These are phyloP conservation scores for Rhamphomyia laevipes DNA, from an alignment of 2,888 invertebrate species.

Conservation along the genomic window DNA sequence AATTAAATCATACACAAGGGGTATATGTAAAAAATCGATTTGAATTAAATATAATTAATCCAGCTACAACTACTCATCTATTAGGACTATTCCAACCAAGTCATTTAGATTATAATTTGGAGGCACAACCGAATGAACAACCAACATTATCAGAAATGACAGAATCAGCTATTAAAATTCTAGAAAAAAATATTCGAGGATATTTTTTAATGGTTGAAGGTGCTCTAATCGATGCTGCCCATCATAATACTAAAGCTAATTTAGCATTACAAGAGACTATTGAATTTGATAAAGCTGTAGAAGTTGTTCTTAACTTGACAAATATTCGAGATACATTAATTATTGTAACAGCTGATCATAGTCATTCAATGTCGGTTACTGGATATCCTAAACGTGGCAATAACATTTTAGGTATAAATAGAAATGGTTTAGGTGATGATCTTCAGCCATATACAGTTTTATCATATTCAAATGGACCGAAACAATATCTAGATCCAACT, in stretches of 20 bases:
- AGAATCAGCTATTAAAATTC: conserved; percentile 46
- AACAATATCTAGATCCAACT: conserved; percentile 20
- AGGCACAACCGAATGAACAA: conserved; percentile 33
- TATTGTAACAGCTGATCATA: conserved; percentile 67
- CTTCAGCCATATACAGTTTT: conserved; percentile 53
- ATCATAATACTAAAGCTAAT: conserved; percentile 53
- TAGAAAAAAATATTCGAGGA: conserved; percentile 44
- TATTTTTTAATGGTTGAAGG: conserved; percentile 50
- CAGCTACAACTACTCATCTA: conserved; percentile 38
- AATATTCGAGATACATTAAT: conserved; percentile 62
- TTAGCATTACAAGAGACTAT: conserved; percentile 65
- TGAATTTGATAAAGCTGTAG: conserved; percentile 59
- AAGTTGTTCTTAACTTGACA: conserved; percentile 47
- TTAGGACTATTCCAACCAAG: conserved; percentile 42
- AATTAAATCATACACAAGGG: conserved; percentile 39
- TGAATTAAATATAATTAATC: conserved; percentile 41
- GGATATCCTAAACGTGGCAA: conserved; percentile 54
- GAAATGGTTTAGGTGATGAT: conserved; percentile 15
- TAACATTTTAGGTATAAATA: conserved; percentile 40
- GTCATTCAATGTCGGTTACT: conserved; percentile 60
- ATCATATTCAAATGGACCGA: conserved; percentile 62
- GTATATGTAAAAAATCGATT: conserved; percentile 47
- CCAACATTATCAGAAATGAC: conserved; percentile 58
- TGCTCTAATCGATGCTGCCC: conserved; percentile 62
- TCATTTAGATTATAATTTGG: conserved; percentile 45